Conservation (phyloP, 2,797 vertebrate species). For the Ambastaia sidthimunki region DNA sequence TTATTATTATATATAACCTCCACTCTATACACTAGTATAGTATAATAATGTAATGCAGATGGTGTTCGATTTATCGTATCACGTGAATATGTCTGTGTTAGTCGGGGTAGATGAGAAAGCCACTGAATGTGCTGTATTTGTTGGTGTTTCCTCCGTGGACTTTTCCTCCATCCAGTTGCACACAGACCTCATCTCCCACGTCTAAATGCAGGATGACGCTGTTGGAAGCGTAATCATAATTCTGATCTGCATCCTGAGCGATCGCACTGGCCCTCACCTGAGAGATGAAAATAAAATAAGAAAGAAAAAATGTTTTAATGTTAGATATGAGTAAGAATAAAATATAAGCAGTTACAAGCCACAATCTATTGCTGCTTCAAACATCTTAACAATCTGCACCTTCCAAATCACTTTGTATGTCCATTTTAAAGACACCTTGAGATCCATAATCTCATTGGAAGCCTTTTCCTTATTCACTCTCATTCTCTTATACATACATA, state of each 20-base stretch:
- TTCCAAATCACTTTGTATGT: conserved; percentile 66
- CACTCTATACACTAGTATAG: not conserved
- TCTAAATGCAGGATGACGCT: conserved; percentile 95
- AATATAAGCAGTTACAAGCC: not conserved
- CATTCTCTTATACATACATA: conserved; percentile 52
- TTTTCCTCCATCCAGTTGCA: conserved; percentile 93
- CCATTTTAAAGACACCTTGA: conserved; percentile 68
- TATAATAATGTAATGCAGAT: not conserved
- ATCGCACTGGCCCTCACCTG: conserved; percentile 94
- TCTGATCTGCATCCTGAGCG: conserved; percentile 94
- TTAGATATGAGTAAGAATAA: not conserved
- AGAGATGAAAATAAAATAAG: conserved; percentile 12
- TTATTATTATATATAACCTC: not conserved
- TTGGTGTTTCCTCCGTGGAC: conserved; percentile 95
- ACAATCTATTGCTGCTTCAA: conserved; percentile 48
- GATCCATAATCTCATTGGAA: conserved; percentile 66
- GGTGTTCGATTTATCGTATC: not conserved
- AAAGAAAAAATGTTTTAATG: not conserved
- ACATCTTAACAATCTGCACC: conserved; percentile 64
- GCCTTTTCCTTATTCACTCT: conserved; percentile 52
- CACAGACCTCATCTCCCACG: conserved; percentile 92
- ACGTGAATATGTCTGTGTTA: conserved; percentile 68
- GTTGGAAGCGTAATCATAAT: conserved; percentile 96
- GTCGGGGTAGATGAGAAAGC: conserved; percentile 94
- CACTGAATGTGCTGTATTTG: conserved; percentile 97